These are phyloP conservation scores for Ceratina australensis DNA, from an alignment of 1,140 invertebrate genomes.

Conservation along the genomic window DNA sequence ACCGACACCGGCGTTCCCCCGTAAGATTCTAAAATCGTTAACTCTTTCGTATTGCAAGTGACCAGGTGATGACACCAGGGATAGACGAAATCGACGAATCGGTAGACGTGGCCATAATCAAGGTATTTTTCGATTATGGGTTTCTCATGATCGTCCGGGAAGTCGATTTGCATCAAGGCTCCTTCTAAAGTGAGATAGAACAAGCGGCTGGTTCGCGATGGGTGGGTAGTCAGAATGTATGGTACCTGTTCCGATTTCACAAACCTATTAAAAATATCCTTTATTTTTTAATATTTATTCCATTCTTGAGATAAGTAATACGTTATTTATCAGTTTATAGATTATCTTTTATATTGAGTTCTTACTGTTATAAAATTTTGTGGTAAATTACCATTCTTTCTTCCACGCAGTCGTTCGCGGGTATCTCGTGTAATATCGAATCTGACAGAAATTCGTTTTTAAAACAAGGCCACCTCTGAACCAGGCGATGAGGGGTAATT, in stretches of 20 bases:
- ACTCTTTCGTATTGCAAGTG: conserved; percentile 45
- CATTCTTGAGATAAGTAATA: no score
- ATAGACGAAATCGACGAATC: conserved; percentile 67
- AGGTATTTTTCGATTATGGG: conserved; percentile 41
- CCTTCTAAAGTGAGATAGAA: conserved; percentile 71
- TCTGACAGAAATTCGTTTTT: conserved; percentile 72
- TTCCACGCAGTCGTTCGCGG: conserved; percentile 54
- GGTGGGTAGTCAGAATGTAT: conserved; percentile 54
- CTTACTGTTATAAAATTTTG: no score
- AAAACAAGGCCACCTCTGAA: conserved; percentile 68
- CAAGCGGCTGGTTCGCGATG: conserved; percentile 57
- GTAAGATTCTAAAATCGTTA: conserved; percentile 62
- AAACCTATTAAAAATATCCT: conserved; percentile 2
- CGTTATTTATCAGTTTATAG: no score
- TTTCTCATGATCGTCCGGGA: conserved; percentile 3
- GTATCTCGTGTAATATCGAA: conserved; percentile 65
- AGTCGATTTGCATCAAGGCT: conserved; percentile 63
- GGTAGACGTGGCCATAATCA: conserved; percentile 58
- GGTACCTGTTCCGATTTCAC: conserved; percentile 60
- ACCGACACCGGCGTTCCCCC: conserved; percentile 53
- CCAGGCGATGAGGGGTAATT: conserved; percentile 67
- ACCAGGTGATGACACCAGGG: conserved; percentile 72
- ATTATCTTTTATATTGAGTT: no score
- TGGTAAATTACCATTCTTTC: conserved; percentile 46
- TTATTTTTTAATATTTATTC: no score